Base-by-base conservation (phyloP, 1,140 invertebrate species). In the Monochamus saltuarius region DNA sequence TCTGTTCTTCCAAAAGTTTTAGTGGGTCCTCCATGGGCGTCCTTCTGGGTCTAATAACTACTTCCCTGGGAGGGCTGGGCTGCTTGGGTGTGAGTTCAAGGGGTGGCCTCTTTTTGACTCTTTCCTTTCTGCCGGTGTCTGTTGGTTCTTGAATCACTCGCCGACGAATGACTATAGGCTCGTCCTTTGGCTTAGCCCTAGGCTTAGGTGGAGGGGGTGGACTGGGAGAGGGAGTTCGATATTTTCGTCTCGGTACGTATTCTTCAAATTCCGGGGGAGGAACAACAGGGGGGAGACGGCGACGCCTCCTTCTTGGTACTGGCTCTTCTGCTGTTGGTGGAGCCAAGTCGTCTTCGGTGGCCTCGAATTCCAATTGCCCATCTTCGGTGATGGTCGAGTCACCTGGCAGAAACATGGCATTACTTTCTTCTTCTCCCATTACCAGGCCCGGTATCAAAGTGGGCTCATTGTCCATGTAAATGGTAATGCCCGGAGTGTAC, bases 401-500 rank as follows among this genome's bases (percentile, higher is more conserved):
- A 11, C 85, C 85, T 1, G 84, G 83, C 64, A 86, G 76, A 61
- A 86, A 86, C 58, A 77, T 76, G 0, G 73, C 55, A 11, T 56
- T 47, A 17, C 59, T 47, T 51, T 68, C 66, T 42, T 74, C 70
- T 52, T 75, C 73, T 2, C 73, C 72, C 62, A 75, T 70, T 4
- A 75, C 70, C 19, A 74, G 63, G 29, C 74, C 74, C 7, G 89
- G 85, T 58, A 90, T 81, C 22, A 90, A 78, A 34, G 83, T 76
- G 1, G 86, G 83, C 11, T 87, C 86, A 40, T 83, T 77, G 9
- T 86, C 83, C 2, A 85, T 85, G 61, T 84, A 81, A 14, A 90
- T 80, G 37, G 84, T 89, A 39, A 89, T 80, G 2, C 89, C 89
- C 11, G 89, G 87, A 47, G 88, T 83, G 74, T 90, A 91, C 55